Conservation (phyloP, 2,797 vertebrate species). For the Echeneis naucrates region DNA sequence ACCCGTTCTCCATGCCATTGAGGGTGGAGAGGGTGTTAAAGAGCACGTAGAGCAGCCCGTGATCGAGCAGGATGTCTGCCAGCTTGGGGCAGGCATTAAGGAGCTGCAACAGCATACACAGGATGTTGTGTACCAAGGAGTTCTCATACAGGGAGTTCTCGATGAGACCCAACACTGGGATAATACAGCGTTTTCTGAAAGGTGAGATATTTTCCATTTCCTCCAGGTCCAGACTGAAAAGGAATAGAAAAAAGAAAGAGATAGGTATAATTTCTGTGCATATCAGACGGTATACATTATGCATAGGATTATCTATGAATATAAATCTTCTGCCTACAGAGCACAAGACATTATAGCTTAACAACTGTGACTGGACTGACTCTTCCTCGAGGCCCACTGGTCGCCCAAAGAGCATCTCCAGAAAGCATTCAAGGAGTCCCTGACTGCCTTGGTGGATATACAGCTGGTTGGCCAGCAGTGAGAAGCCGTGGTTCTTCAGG, state of each 20-base stretch:
- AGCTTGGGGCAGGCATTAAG: conserved; percentile 96
- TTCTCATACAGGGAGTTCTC: conserved; percentile 97
- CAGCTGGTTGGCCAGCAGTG: conserved; percentile 96
- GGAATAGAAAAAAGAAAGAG: conserved; percentile 31
- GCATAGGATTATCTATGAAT: conserved; percentile 2
- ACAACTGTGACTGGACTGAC: conserved; percentile 82
- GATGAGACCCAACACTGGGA: conserved; percentile 94
- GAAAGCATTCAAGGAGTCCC: conserved; percentile 92
- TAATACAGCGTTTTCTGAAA: conserved; percentile 94
- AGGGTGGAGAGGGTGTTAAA: conserved; percentile 96
- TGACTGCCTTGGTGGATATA: conserved; percentile 96
- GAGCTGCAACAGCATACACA: conserved; percentile 94
- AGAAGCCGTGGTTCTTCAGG: conserved; percentile 97
- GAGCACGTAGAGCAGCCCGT: conserved; percentile 95
- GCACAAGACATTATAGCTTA: background rate
- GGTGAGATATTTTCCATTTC: conserved; percentile 92
- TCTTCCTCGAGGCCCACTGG: conserved; percentile 93
- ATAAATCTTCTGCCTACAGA: background rate
- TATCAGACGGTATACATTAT: conserved; percentile 5
- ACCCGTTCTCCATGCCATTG: conserved; percentile 97
- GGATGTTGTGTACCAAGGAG: conserved; percentile 91
- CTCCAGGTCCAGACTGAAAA: conserved; percentile 91
- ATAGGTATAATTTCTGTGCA: background rate
- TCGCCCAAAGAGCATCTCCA: conserved; percentile 94
- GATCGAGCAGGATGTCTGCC: conserved; percentile 96